Percentiles rank a stretch among this genome's conserved stretches.
Conservation (phyloP, 1,140 invertebrate species). For the Leptopilina clavipes region DNA sequence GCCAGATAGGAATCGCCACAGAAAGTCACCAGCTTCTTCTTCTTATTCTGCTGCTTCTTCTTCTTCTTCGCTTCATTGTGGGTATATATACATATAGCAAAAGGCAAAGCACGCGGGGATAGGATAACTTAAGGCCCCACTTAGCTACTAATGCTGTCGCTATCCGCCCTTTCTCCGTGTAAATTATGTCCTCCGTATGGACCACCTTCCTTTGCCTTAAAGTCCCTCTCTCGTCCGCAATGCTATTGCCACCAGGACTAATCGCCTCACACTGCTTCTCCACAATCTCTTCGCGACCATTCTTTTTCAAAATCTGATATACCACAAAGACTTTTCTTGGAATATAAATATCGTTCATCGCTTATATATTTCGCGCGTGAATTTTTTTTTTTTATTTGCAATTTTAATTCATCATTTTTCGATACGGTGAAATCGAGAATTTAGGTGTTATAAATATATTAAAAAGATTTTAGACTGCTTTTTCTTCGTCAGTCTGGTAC, state of each 20-base stretch:
- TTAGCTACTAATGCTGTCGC: slow-evolving; percentile 71
- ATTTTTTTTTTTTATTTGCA: too few species aligned
- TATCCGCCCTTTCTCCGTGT: slow-evolving; percentile 64
- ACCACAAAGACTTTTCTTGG: slow-evolving; percentile 14
- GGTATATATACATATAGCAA: slow-evolving; percentile 44
- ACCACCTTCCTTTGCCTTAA: slow-evolving; percentile 28
- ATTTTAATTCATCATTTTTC: too few species aligned
- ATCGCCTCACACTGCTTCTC: slow-evolving; percentile 22
- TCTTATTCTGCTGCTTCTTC: too few species aligned
- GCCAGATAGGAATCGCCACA: slow-evolving; percentile 50
- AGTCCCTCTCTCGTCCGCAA: background rate
- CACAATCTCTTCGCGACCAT: background rate
- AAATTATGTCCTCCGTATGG: slow-evolving; percentile 66
- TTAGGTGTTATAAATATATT: too few species aligned
- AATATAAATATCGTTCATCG: background rate
- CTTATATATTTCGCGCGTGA: background rate
- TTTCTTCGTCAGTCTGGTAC: too few species aligned
- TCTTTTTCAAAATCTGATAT: slow-evolving; percentile 33
- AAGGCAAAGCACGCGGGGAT: slow-evolving; percentile 47
- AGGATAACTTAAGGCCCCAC: slow-evolving; percentile 69
- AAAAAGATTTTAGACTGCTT: too few species aligned
- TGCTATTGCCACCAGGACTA: slow-evolving; percentile 6
- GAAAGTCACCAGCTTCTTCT: slow-evolving; percentile 37
- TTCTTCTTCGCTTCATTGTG: background rate
- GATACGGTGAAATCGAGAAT: too few species aligned